Evolutionary conservation across 2,888 invertebrate genomes (phyloP), one percentile per base, ranked within the genome.

Genomic region (Lithophane ornitopus): DNA sequence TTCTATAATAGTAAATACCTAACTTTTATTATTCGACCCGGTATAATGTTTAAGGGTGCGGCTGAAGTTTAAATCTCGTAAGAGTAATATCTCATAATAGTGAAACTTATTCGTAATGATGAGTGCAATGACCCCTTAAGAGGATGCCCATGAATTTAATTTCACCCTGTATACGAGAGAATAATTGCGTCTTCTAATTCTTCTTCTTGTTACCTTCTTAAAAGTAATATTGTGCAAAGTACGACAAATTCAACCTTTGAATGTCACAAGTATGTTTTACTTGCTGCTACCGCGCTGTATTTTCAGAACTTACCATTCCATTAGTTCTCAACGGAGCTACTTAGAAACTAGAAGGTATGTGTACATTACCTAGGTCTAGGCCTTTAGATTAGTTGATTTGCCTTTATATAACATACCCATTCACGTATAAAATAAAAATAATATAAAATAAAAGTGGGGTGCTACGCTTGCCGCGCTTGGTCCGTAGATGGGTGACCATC

Each of bases 41-140:
- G 22, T 52, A n/a, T n/a, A 49, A 22, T 49, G 14, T 46, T 9
- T 8, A 52, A 52, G 22, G 52, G 3, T 22, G 49, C 46, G 46
- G 19, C n/a, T 63, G 2, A 80, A 61, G 16, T 66, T 74, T 67
- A 44, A 73, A 78, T 81, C 61, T 26, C 28, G n/a, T 71, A 41
- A 62, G 28, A 49, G n/a, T 62, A 28, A 76, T n/a, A n/a, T n/a
- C n/a, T n/a, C n/a, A n/a, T n/a, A n/a, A n/a, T n/a, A n/a, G n/a
- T n/a, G n/a, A n/a, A n/a, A n/a, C n/a, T n/a, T n/a, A n/a, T n/a
- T n/a, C n/a, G n/a, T n/a, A n/a, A n/a, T n/a, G n/a, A n/a, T n/a
- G n/a, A n/a, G n/a, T n/a, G n/a, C n/a, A n/a, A n/a, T n/a, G n/a
- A n/a, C n/a, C n/a, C n/a, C n/a, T n/a, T n/a, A n/a, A n/a, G n/a